Evolutionary conservation across 2,113 vertebrate species (phyloP).

Genomic region (Natator depressus): DNA sequence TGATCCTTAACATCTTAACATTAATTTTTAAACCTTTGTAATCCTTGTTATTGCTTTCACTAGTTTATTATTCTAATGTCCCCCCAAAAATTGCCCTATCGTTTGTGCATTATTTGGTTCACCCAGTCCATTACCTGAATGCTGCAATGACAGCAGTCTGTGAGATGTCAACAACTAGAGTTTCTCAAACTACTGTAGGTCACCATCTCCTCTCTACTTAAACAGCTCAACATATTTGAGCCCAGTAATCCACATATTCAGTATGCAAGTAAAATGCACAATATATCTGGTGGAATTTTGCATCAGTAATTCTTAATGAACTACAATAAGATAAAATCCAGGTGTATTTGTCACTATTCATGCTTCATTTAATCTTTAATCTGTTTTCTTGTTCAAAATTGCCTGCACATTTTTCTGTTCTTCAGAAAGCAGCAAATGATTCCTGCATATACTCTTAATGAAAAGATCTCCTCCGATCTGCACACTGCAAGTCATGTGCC

Average conservation of each 20-base stretch:
- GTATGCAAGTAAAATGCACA: conserved; percentile 15
- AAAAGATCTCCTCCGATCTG: not conserved
- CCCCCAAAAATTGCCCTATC: conserved; percentile 22
- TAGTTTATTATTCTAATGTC: conserved; percentile 11
- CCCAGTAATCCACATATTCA: not conserved
- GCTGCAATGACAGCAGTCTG: conserved; percentile 37
- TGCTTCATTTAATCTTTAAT: conserved; percentile 28
- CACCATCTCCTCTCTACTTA: not conserved
- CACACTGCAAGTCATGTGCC: not conserved
- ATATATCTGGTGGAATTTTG: not conserved
- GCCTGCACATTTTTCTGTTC: not conserved
- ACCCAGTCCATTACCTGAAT: not conserved
- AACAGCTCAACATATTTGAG: conserved; percentile 19
- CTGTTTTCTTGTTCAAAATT: conserved; percentile 7
- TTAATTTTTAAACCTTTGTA: conserved; percentile 14
- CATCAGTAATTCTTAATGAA: not conserved
- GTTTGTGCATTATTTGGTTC: conserved; percentile 50
- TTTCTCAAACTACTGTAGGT: not conserved
- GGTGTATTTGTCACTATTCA: not conserved
- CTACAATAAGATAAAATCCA: not conserved
- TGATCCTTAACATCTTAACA: conserved; percentile 39
- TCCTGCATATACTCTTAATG: not conserved
- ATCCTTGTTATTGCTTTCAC: not conserved
- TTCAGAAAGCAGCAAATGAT: not conserved
- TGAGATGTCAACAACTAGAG: not conserved